Base-by-base conservation (phyloP, 1,140 invertebrate genomes). In the Conopomorpha cramerella region DNA sequence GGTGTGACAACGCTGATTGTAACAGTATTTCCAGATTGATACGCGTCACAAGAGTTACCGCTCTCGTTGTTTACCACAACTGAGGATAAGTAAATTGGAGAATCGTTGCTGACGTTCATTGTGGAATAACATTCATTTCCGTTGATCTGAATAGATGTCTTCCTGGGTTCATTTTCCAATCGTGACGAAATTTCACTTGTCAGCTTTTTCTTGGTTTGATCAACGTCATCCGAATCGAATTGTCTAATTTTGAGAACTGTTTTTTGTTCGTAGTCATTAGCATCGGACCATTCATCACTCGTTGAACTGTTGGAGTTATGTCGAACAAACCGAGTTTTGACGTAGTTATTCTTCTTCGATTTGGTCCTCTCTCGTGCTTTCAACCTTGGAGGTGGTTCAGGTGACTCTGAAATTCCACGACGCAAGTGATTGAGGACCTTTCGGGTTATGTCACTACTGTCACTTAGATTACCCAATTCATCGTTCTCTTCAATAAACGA, bases 141-240 rank as follows among this genome's bases (percentile, higher is more conserved):
- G 49, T 84, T 89, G 37, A 90, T 89, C 60, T 88, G 66, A 43
- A 90, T 89, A 3, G 87, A 90, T 2, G 87, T 90, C 65, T 86
- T 85, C 53, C 82, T 80, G 37, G 83, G 80, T 33, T 55, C 76
- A 65, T 57, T 60, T 46, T 71, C n/a, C n/a, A n/a, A n/a, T n/a
- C n/a, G n/a, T n/a, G n/a, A n/a, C n/a, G n/a, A n/a, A n/a, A n/a
- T n/a, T n/a, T n/a, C n/a, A n/a, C n/a, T n/a, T n/a, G n/a, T n/a
- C 64, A 13, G 28, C 37, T 23, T 38, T 39, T 55, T 58, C 32
- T 64, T 52, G 34, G 42, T 13, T 39, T 72, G 64, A 39, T 78
- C 50, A 29, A 45, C 49, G 35, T 68, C 48, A 66, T 68, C 55
- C 54, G 78, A 66, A 71, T 81, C 58, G 65, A 65, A 66, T 62